Percentiles rank a stretch among this genome's conserved stretches.
phyloP scores from a whole-genome alignment of 2,113 vertebrate species.

The Nibea coibor region DNA sequence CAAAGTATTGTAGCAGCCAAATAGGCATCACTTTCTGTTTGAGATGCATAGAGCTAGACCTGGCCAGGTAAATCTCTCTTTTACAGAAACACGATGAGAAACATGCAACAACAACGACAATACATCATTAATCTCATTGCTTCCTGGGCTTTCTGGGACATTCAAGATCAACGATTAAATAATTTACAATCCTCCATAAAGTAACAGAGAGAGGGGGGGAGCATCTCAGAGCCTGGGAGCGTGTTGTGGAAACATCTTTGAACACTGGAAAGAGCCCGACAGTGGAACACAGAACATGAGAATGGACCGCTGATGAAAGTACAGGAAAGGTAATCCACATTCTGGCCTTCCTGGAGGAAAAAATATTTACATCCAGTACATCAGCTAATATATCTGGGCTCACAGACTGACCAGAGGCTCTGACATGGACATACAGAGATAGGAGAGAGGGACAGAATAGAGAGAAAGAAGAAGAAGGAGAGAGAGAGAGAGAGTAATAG shows the following conservation, averaged over 20 bases:
- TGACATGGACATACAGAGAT: slow-evolving; percentile 55
- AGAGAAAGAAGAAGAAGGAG: slow-evolving; percentile 26
- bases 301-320: slow-evolving; percentile 49
- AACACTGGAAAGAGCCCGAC: slow-evolving; percentile 57
- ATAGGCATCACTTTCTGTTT: slow-evolving; percentile 77
- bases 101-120: slow-evolving; percentile 84
- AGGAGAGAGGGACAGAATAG: slow-evolving; percentile 23
- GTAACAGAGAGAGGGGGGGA: slow-evolving; percentile 44
- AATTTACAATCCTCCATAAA: slow-evolving; percentile 78
- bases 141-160: slow-evolving; percentile 78
- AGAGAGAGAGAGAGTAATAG: slow-evolving; percentile 3
- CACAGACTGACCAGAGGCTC: slow-evolving; percentile 69
- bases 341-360: slow-evolving; percentile 56
- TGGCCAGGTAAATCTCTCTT: slow-evolving; percentile 78
- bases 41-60: slow-evolving; percentile 80
- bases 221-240: slow-evolving; percentile 55
- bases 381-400: slow-evolving; percentile 68
- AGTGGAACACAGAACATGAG: slow-evolving; percentile 56
- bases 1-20: slow-evolving; percentile 77
- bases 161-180: slow-evolving; percentile 75
- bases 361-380: slow-evolving; percentile 79
- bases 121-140: slow-evolving; percentile 81
- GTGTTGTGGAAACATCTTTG: slow-evolving; percentile 51
- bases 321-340: slow-evolving; percentile 49
- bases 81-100: slow-evolving; percentile 82